Evolutionary conservation across 2,113 vertebrate species (phyloP).

Genomic region (Eupsittula cactorum): DNA sequence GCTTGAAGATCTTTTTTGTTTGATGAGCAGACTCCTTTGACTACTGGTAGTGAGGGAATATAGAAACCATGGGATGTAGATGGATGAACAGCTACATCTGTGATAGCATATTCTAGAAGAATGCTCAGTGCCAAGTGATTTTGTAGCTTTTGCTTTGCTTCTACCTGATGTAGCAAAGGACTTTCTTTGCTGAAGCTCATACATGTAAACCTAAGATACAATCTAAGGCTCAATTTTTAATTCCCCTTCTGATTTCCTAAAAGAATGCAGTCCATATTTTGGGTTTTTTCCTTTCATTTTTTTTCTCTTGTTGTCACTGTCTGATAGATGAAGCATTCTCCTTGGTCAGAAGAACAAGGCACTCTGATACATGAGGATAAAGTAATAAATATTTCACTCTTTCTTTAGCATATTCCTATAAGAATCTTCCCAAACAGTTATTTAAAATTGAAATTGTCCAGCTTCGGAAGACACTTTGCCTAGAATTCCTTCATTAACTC

Average conservation of each 20-base stretch:
- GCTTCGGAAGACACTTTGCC: not conserved
- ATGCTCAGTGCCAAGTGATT: not conserved
- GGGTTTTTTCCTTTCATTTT: not conserved
- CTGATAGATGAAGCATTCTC: not conserved
- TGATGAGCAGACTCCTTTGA: not conserved
- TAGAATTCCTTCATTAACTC: not conserved
- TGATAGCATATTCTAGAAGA: not conserved
- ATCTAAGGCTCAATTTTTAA: not conserved
- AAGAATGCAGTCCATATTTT: not conserved
- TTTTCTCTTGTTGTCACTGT: not conserved
- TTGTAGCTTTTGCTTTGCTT: not conserved
- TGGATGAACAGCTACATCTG: not conserved
- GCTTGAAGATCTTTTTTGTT: not conserved
- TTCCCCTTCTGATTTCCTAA: not conserved
- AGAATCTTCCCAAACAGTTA: not conserved
- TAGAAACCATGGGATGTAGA: not conserved
- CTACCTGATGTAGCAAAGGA: not conserved
- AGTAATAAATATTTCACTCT: not conserved
- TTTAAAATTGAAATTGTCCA: not conserved
- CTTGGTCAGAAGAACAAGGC: not conserved
- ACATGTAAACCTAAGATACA: not conserved
- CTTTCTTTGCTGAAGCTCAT: not conserved
- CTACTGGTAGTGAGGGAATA: not conserved
- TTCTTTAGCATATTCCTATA: not conserved
- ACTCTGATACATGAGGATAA: not conserved